phyloP scores from a whole-genome alignment of 2,797 vertebrate species.

The Artibeus lituratus region DNA sequence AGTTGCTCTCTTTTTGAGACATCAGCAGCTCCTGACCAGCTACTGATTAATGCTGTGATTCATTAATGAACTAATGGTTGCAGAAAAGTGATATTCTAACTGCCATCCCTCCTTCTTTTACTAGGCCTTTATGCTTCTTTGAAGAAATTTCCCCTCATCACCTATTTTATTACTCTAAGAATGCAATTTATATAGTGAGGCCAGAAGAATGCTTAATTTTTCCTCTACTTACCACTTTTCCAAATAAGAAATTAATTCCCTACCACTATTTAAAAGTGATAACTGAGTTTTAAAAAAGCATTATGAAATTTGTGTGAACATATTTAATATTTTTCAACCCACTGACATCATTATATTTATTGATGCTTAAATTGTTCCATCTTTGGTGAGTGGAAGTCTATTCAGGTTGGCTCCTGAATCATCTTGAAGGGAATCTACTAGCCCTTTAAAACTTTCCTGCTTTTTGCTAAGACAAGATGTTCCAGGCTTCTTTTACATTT shows the following conservation, averaged over 20 bases:
- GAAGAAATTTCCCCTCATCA: not conserved
- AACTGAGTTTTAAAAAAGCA: not conserved
- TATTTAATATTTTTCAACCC: conserved; percentile 14
- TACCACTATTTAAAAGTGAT: not conserved
- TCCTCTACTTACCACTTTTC: conserved; percentile 8
- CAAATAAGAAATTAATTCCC: conserved; percentile 11
- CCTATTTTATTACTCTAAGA: conserved; percentile 8
- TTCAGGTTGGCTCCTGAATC: not conserved
- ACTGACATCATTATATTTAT: not conserved
- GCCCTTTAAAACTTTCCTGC: not conserved
- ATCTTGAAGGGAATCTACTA: not conserved
- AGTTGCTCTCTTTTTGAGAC: not conserved
- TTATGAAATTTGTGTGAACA: not conserved
- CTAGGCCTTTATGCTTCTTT: not conserved
- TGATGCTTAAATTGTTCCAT: not conserved
- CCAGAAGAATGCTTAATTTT: not conserved
- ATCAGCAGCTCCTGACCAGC: not conserved
- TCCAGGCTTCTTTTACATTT: not conserved
- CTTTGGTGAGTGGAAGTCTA: not conserved
- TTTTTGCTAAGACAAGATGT: not conserved
- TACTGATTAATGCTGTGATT: not conserved
- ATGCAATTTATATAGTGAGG: not conserved
- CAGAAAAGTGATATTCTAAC: not conserved
- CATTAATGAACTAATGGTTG: not conserved
- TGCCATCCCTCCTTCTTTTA: not conserved